phyloP scores from a whole-genome alignment of 2,888 invertebrate species.

The Colostygia pectinataria region DNA sequence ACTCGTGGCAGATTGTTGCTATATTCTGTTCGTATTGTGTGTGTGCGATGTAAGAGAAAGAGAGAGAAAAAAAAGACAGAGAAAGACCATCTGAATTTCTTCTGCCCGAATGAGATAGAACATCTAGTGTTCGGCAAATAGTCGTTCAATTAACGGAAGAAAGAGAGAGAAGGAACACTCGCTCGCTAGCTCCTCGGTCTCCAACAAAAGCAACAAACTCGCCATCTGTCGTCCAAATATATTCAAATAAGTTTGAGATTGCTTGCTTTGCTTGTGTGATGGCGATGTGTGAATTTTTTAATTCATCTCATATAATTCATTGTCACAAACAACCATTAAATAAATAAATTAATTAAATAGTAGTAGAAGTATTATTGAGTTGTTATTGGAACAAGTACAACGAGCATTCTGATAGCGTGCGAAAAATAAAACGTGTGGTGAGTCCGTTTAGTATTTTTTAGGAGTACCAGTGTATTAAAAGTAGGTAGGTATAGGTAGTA shows the following conservation, averaged over 20 bases:
- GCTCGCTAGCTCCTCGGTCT: slow-evolving; percentile 2
- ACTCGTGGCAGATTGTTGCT: slow-evolving; percentile 8
- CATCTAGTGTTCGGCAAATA: background rate
- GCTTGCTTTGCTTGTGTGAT: no score
- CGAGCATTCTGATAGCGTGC: slow-evolving; percentile 17
- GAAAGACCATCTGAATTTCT: slow-evolving; percentile 3
- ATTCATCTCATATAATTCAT: slow-evolving; percentile 56
- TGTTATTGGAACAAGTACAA: slow-evolving; percentile 23
- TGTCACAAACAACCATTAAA: slow-evolving; percentile 42
- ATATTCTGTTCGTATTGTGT: background rate
- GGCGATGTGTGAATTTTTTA: slow-evolving; percentile 68
- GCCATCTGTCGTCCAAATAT: slow-evolving; percentile 40
- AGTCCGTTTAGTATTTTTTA: slow-evolving; percentile 62
- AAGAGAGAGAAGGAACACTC: slow-evolving; percentile 14
- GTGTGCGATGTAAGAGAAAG: no score
- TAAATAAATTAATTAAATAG: slow-evolving; percentile 33
- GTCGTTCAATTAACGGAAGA: slow-evolving; percentile 14
- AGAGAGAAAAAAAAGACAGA: slow-evolving; percentile 14
- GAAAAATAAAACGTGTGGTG: slow-evolving; percentile 58
- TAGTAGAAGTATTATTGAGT: slow-evolving; percentile 32
- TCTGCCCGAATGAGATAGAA: background rate
- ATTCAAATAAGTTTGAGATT: slow-evolving; percentile 6
- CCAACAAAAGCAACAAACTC: slow-evolving; percentile 26
- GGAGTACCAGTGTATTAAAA: slow-evolving; percentile 63
- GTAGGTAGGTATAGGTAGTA: slow-evolving; percentile 47